Evolutionary conservation across 2,888 invertebrate genomes (phyloP).

Genomic region (Eristalis arbustorum): DNA sequence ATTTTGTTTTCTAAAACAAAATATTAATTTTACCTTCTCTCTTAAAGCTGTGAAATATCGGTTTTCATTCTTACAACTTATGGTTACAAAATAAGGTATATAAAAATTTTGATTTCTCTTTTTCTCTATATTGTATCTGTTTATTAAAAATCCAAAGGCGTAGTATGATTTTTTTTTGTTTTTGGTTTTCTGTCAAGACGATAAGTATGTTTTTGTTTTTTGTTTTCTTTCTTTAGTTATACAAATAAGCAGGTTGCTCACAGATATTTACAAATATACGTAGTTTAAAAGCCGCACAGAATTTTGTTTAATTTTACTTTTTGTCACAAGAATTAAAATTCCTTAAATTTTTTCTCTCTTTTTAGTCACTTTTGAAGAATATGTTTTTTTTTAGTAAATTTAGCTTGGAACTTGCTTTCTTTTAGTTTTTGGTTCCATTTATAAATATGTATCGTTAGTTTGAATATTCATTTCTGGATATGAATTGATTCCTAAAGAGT

Average conservation of each 20-base stretch:
- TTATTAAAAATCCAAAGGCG: constrained; percentile 55
- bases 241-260: constrained; percentile 46
- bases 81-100: constrained; percentile 31
- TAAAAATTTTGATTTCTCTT: constrained; percentile 21
- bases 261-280: constrained; percentile 46
- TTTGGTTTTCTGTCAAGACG: constrained; percentile 29
- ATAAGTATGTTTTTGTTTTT: constrained; percentile 4
- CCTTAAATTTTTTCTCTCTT: neutral
- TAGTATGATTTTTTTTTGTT: neutral
- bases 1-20: constrained; percentile 32
- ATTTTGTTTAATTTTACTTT: constrained; percentile 28
- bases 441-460: constrained; percentile 18
- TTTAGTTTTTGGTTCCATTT: constrained; percentile 16
- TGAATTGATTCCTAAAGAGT: constrained; percentile 53
- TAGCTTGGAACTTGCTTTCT: constrained; percentile 64
- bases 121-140: constrained; percentile 19
- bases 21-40: constrained; percentile 7
- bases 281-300: constrained; percentile 49
- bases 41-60: constrained; percentile 49
- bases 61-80: constrained; percentile 29
- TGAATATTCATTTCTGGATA: constrained; percentile 50
- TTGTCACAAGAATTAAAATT: constrained; percentile 52
- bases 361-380: neutral
- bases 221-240: constrained; percentile 15
- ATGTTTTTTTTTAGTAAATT: constrained; percentile 49